Evolutionary conservation across 2,888 invertebrate genomes (phyloP), one percentile per base, ranked within the genome.

Genomic region (Drosophila rellima): DNA sequence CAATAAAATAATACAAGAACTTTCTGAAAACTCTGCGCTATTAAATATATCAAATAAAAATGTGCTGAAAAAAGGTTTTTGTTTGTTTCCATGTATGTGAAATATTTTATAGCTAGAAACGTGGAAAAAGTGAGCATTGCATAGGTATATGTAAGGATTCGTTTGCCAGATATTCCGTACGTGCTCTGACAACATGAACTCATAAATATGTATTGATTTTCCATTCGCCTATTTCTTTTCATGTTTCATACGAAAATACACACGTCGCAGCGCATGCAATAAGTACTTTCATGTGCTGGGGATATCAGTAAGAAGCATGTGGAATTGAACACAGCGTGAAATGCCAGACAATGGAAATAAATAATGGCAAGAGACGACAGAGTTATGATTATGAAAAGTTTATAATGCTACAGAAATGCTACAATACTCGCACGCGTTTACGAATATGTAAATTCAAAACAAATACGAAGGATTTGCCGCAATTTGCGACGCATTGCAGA

Each of bases 151-250:
- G 78, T 62, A 69, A 62, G 72, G 71, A 62, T 69, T 68, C 64
- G 66, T 57, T 62, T 61, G 62, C 48, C 70, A 67, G 74, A 67
- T 82, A 66, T 74, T 77, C 68, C 52, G 85, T 84, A 88, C 85
- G 88, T 83, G 83, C 72, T 63, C 67, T 54, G 82, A 65, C 78
- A 78, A 72, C 63, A 87, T 85, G 78, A 87, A 84, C 89, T 82
- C 83, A 88, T 84, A 84, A 84, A 89, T 88, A 89, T 84, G 64
- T 89, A 84, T 84, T 85, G 83, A 89, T 84, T 84, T 84, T 89
- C 84, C 84, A 80, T 87, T 83, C 86, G 55, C 56, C 84, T 61
- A 70, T 74, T 82, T 75, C 80, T 67, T 81, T 79, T 79, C 71
- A 82, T 79, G 70, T 66, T 44, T 44, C 44, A 40, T 20, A 37